Evolutionary conservation across 2,888 invertebrate species (phyloP), one percentile per base, ranked within the genome.

Genomic region (Prenolepis imparis): DNA sequence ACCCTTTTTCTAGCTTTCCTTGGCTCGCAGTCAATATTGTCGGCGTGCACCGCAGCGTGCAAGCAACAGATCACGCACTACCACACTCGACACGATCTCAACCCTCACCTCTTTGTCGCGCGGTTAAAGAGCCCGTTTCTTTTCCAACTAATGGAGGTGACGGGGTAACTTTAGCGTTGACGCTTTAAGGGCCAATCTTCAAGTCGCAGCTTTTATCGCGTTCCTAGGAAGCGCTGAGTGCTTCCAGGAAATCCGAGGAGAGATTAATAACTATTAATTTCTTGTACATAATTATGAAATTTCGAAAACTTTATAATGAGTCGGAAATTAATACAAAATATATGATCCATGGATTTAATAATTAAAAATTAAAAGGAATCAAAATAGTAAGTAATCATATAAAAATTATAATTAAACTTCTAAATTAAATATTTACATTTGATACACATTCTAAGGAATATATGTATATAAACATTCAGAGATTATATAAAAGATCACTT

Each of bases 11-110:
- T 87, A 83, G 84, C 91, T 91, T 92, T 93, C 90, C 91, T 93
- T 91, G 91, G 91, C 92, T 88, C 89, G 86, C 90, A 91, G 92
- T 93, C 94, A 93, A 93, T 93, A 93, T 94, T 93, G 92, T 92
- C 90, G 88, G 89, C 91, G 91, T 89, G 90, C 91, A 90, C 55
- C 88, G 90, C 89, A 87, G 88, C 90, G 91, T 91, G 59, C 59
- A 90, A 93, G 92, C 93, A 93, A 94, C 93, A 92, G 93, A 94
- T 94, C 92, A 93, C 89, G 44, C 72, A 86, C 89, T 83, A 80
- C 84, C 75, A 87, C 87, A 86, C 75, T 84, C 82, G 86, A 86
- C 64, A 24, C 82, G 84, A 86, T 87, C 83, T 85, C 86, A 57
- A 89, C 89, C 90, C 89, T 84, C 86, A 73, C 88, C 87, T 88